Evolutionary conservation across 2,797 vertebrate species (phyloP), one percentile per base, ranked within the genome.

Genomic region (Aselliscus stoliczkanus): DNA sequence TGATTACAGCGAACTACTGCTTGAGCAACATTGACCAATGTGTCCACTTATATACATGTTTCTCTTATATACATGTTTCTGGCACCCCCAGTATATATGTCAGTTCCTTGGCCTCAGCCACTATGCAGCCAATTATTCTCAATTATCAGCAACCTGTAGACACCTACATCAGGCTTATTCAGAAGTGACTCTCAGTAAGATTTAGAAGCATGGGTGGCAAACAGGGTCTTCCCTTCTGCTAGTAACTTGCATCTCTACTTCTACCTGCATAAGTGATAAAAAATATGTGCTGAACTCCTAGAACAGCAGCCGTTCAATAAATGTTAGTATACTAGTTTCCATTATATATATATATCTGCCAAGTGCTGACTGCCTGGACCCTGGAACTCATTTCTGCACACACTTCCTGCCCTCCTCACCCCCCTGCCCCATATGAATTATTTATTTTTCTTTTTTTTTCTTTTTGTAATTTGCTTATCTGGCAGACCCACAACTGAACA

Each of bases 111-210:
- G 60, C 60, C 52, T 95, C 76, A 89, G 72, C 81, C 21, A 56
- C 81, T 76, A 67, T 34, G 47, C 82, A 80, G 64, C 65, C 84
- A 94, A 86, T 76, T 95, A 70, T 94, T 92, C 72, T 76, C 76
- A 96, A 83, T 91, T 84, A 90, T 50, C 83, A 92, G 64, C 58
- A 86, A 50, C 50, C 60, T 58, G 52, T 70, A 72, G 80, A 76
- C 47, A 79, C 58, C 58, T 64, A 37, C 58, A 82, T 56, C 72
- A 39, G 64, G 76, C n/a, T 94, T 79, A 81, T n/a, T 82, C 70
- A 93, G 34, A 88, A 81, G 52, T 62, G 60, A 91, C 27, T 72
- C 39, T 97, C 72, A 72, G 80, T 86, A 77, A 89, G 29, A 39
- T 65, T 93, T 80, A 72, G 80, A 91, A 21, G 25, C 39, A 62